Evolutionary conservation across 2,888 invertebrate genomes (phyloP), one percentile per base, ranked within the genome.

Genomic region (Drosophila monieri): DNA sequence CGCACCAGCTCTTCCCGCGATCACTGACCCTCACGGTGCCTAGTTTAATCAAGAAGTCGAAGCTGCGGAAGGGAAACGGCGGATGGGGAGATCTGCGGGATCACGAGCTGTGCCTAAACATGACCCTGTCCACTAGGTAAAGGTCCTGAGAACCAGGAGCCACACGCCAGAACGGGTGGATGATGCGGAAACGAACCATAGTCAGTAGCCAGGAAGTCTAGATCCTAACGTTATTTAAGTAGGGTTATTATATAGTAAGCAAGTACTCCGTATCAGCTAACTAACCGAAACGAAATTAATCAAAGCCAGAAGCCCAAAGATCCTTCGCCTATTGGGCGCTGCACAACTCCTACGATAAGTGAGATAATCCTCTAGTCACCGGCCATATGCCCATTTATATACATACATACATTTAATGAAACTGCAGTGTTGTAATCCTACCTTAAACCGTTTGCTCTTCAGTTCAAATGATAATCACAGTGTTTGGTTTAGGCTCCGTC

Each of bases 31-130:
- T 95, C 52, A 94, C 94, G 2, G 93, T 94, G 64, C 93, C 94
- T 41, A 94, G 94, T 10, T 93, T 95, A 6, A 93, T 95, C 0
- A 94, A 96, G 77, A 96, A 95, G 77, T 94, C 95, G 1, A 95
- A 95, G 85, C 92, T 97, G 3, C 93, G 95, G 8, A 97, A 97
- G 90, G 97, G 97, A 0, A 99, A 99, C 89, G 99, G 99, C 0
- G 99, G 99, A 1, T 99, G 99, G 99, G 98, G 98, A 6, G 99
- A 99, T 89, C 90, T 93, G 10, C 85, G 98, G 69, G 98, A 98
- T 92, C 96, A 95, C 88, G 94, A 95, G 79, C 92, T 98, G 18
- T 98, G 98, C 92, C 92, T 95, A 41, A 95, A 95, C 76, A 95
- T 95, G 94, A 95, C 95, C 44, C 73, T 90, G 60, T 73, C 85